Evolutionary conservation across 92 coral and sea anemone genomes (phyloP), one percentile per base, ranked within the genome.

Genomic region (Epizoanthus illoricatus): DNA sequence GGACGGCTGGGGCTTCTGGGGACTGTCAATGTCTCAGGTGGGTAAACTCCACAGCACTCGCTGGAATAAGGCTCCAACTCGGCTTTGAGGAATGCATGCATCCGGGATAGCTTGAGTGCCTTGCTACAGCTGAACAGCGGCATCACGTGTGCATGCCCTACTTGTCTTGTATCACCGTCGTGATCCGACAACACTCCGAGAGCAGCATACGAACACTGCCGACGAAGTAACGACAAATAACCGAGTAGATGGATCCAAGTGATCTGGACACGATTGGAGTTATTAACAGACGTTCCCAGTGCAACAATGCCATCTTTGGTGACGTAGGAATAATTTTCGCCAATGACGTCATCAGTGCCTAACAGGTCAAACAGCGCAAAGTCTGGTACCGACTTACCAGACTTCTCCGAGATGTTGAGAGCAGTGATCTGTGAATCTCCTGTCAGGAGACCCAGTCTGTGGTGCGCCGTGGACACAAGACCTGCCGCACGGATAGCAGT

Each of bases 201-300:
- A 7, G 99, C 89, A 59, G 91, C 81, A 81, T 96, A 96, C 81
- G 96, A 91, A 80, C 97, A 89, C 81, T 96, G 99, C 15, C 99
- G 97, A 65, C 97, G 98, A 13, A 96, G 94, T 20, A 90, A 86
- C 45, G 92, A 85, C 23, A 90, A 85, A 74, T 96, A 91, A n/a
- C 98, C 91, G 65, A 96, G 92, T 39, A 96, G 84, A 87, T 96
- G 98, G 52, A 91, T 87, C 99, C 99, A 96, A 0, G 99, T 93
- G 20, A 96, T 84, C 83, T 87, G 96, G 19, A 96, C 98, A 13
- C 70, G 85, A 68, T 96, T 91, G 16, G 94, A 86, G 65, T 74
- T 81, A 80, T 90, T 96, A 5, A 96, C 67, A 4, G 87, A 81
- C 66, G 94, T 89, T 69, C 95, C 94, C 92, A 94, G 79, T 61